Base-by-base conservation (phyloP, 1,140 invertebrate species). In the Drosophila tropicalis region DNA sequence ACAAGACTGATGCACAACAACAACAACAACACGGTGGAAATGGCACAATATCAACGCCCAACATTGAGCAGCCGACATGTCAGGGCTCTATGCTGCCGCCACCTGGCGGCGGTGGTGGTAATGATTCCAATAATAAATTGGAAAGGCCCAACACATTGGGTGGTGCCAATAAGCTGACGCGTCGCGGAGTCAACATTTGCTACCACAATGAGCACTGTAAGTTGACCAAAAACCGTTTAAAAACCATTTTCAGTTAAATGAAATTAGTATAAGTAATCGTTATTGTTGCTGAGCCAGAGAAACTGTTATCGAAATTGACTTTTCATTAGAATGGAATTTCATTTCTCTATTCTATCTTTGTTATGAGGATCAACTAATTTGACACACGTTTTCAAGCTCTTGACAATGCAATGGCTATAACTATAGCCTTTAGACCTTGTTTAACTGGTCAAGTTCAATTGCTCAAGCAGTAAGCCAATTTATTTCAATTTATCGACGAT, bases 1-100 rank as follows among this genome's bases (percentile, higher is more conserved):
- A 97, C 93, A 97, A 97, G 94, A 95, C 95, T 95, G 96, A 97
- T 93, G 95, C 95, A 93, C 85, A 89, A 84, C 77, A 79, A 73
- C 94, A 93, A 92, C 72, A 76, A 73, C 95, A 94, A 93, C 93
- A 93, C 90, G 90, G 92, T 92, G 86, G 91, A 76, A 95, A 95
- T 93, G 94, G 94, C 87, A 93, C 93, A 79, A 81, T 89, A 87
- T 91, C 95, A 86, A 94, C 94, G 83, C 93, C 94, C 69, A 94
- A 93, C 87, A 93, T 92, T 79, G 94, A 94, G 62, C 92, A 92
- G 70, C 93, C 93, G 70, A 91, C 92, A 87, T 92, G 91, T 85
- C 93, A 93, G 83, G 92, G 92, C 61, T 91, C 90, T 60, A 82
- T 91, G 81, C 69, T 91, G 64, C 93, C 93, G 67, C 92, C 92